These are phyloP conservation scores for Iselma pallidipennis DNA, from an alignment of 2,888 invertebrate species.

Conservation along the genomic window DNA sequence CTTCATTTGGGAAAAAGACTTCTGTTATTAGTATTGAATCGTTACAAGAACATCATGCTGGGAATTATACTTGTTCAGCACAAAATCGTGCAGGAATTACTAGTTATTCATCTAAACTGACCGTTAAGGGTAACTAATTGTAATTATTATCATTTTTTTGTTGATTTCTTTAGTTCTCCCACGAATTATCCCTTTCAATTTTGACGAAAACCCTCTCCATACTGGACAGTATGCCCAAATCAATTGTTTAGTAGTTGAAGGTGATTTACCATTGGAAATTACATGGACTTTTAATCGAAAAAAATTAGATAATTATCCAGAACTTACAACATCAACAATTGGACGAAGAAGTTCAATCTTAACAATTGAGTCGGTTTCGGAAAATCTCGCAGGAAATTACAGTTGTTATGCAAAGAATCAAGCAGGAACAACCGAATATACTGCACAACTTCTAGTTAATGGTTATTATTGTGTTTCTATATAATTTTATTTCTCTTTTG, in stretches of 20 bases:
- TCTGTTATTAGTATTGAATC: constrained; percentile 69
- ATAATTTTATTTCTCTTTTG: constrained; percentile 11
- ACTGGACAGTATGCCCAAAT: constrained; percentile 49
- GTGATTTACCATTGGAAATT: constrained; percentile 75
- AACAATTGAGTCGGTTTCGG: constrained; percentile 69
- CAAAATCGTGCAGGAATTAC: constrained; percentile 59
- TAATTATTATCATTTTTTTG: constrained; percentile 13
- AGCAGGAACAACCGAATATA: constrained; percentile 65
- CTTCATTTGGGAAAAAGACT: constrained; percentile 61
- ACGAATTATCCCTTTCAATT: constrained; percentile 76
- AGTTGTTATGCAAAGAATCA: constrained; percentile 68
- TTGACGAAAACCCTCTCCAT: constrained; percentile 70
- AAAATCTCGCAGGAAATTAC: constrained; percentile 68
- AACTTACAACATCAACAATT: constrained; percentile 60
- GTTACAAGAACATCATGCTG: constrained; percentile 64
- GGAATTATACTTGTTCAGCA: constrained; percentile 68
- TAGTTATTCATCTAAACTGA: constrained; percentile 65
- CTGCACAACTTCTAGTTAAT: constrained; percentile 67
- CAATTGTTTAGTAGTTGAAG: constrained; percentile 70
- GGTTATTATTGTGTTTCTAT: constrained; percentile 57
- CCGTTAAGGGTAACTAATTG: constrained; percentile 68
- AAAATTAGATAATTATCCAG: constrained; percentile 60
- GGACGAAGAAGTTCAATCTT: constrained; percentile 68
- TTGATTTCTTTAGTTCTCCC: constrained; percentile 70
- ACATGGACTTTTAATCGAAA: constrained; percentile 74